These are phyloP conservation scores for Zophobas atratus DNA, from an alignment of 1,140 invertebrate species.

Conservation along the genomic window DNA sequence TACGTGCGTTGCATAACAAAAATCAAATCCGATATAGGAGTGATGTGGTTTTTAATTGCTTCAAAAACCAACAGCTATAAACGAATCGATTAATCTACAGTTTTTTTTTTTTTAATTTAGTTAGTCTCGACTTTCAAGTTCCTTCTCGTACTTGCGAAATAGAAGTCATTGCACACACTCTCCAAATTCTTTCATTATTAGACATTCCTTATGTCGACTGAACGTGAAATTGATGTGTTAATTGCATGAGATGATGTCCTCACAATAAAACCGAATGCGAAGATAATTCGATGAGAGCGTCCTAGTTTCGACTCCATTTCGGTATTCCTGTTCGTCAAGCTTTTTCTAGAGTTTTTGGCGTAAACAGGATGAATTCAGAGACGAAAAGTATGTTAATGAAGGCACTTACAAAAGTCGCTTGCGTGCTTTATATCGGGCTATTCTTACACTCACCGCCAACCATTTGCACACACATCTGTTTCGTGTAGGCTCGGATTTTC, in stretches of 20 bases:
- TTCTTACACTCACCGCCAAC: not conserved
- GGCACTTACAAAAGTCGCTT: conserved; percentile 3
- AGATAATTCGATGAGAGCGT: conserved; percentile 8
- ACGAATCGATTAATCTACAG: not conserved
- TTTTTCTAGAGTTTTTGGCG: not conserved
- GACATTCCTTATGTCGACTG: conserved; percentile 11
- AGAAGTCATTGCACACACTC: conserved; percentile 29
- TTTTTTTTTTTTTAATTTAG: not conserved
- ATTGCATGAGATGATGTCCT: not conserved
- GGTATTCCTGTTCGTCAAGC: conserved; percentile 1
- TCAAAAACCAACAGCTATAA: conserved; percentile 4
- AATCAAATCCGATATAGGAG: conserved; percentile 22
- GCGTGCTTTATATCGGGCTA: conserved; percentile 3
- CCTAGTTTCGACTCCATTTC: not conserved
- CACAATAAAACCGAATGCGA: conserved; percentile 11
- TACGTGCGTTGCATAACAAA: conserved; percentile 35
- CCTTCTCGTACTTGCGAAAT: conserved; percentile 9
- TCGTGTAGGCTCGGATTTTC: not conserved
- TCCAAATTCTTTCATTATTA: conserved; percentile 39
- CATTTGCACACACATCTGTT: not conserved
- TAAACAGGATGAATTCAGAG: not conserved
- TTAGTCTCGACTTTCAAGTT: conserved; percentile 1
- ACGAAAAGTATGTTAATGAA: conserved; percentile 12
- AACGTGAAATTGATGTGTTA: conserved; percentile 21
- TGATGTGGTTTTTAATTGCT: conserved; percentile 25